These are phyloP conservation scores for Montipora sp. DNA, from an alignment of 64 coral and sea anemone species.

Conservation along the genomic window DNA sequence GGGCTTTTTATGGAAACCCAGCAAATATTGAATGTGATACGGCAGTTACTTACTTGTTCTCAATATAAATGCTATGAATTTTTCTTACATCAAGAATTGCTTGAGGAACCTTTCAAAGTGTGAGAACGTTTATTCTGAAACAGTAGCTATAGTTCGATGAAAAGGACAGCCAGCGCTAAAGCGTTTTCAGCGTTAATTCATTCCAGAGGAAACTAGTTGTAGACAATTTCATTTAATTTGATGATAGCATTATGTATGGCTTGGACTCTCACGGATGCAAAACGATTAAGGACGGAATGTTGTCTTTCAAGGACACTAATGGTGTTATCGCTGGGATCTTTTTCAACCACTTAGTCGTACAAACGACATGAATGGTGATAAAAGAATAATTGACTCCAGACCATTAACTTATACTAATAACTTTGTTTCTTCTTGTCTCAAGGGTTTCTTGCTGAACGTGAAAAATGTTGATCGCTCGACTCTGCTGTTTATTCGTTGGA, in stretches of 20 bases:
- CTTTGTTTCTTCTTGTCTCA: constrained; percentile 34
- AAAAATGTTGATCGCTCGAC: constrained; percentile 69
- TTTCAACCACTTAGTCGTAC: background rate
- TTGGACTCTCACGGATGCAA: background rate
- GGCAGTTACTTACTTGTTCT: constrained; percentile 38
- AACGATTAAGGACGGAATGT: constrained; percentile 2
- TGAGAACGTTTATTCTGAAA: constrained; percentile 35
- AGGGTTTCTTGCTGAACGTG: constrained; percentile 10
- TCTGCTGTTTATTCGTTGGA: constrained; percentile 64
- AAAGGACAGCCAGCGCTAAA: background rate
- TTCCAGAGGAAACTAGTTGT: background rate
- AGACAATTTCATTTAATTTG: background rate
- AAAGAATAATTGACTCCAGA: background rate
- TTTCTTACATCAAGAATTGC: background rate
- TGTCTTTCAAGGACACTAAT: background rate
- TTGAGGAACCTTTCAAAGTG: background rate
- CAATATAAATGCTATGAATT: constrained; percentile 48
- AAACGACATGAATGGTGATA: background rate
- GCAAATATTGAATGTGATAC: constrained; percentile 87
- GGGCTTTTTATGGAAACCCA: constrained; percentile 71
- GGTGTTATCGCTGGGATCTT: constrained; percentile 20
- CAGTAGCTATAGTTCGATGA: background rate
- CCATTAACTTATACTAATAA: constrained; percentile 2
- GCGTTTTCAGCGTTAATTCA: background rate
- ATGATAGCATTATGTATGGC: background rate